Percentiles rank a stretch among this genome's conserved stretches.
These are phyloP conservation scores for Nasonovia ribisnigri DNA, from an alignment of 2,888 invertebrate species.

Conservation along the genomic window DNA sequence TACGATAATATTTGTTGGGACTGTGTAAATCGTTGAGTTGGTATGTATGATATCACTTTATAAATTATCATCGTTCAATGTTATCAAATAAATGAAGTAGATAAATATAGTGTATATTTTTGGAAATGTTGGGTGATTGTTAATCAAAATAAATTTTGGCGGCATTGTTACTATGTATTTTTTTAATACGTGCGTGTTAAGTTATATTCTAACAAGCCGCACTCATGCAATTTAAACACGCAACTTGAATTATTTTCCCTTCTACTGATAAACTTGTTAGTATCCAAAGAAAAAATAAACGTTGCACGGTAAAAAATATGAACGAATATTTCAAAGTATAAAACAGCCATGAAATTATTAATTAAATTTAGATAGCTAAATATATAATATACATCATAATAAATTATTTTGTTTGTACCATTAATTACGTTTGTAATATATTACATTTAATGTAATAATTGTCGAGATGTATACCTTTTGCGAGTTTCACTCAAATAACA, in stretches of 20 bases:
- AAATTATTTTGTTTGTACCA: slow-evolving; percentile 16
- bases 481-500: not conserved
- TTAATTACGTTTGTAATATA: not conserved
- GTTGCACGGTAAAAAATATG: slow-evolving; percentile 50
- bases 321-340: slow-evolving; percentile 31
- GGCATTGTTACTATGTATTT: slow-evolving; percentile 21
- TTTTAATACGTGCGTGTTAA: slow-evolving; percentile 55
- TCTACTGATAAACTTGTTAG: slow-evolving; percentile 59
- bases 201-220: slow-evolving; percentile 39
- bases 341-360: slow-evolving; percentile 36
- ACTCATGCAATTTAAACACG: slow-evolving; percentile 58
- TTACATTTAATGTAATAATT: not conserved
- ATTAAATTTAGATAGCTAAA: slow-evolving; percentile 29
- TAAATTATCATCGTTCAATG: not conserved
- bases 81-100: slow-evolving; percentile 2
- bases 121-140: not conserved
- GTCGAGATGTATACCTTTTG: not conserved
- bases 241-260: slow-evolving; percentile 57
- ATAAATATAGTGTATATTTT: slow-evolving; percentile 10
- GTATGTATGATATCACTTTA: not conserved
- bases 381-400: slow-evolving; percentile 19
- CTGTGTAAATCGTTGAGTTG: not conserved
- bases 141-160: slow-evolving; percentile 30
- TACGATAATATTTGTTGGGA: not conserved
- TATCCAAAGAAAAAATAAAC: slow-evolving; percentile 40